phyloP scores from a whole-genome alignment of 2,797 vertebrate genomes.

The Phalanger gymnotis region DNA sequence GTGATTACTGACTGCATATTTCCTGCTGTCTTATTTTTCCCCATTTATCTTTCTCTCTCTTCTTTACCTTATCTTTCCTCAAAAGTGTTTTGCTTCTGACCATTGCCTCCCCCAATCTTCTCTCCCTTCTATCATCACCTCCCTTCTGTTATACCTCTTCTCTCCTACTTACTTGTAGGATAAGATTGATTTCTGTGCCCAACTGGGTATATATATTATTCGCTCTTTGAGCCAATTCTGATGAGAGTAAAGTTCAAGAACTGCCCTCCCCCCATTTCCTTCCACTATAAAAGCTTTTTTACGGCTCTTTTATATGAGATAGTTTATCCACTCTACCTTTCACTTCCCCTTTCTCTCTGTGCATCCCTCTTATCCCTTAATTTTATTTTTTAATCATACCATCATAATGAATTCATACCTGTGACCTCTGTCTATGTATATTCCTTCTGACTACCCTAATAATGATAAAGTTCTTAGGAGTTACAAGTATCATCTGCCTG shows the following conservation, averaged over 20 bases:
- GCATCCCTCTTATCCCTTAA: not conserved
- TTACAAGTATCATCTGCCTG: not conserved
- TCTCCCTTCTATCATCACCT: too few relatives aligned
- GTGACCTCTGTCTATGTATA: not conserved
- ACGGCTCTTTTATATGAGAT: not conserved
- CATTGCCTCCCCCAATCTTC: too few relatives aligned
- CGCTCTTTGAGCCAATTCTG: not conserved
- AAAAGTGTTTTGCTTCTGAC: too few relatives aligned
- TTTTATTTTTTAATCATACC: not conserved
- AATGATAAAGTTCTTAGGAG: not conserved
- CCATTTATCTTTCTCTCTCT: too few relatives aligned
- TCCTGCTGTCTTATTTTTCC: too few relatives aligned
- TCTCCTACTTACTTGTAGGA: not conserved
- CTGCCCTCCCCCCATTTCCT: not conserved
- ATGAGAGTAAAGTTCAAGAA: not conserved
- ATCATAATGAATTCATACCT: not conserved
- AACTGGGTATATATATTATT: not conserved
- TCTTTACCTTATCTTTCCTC: too few relatives aligned
- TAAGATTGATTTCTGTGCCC: not conserved
- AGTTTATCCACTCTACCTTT: not conserved
- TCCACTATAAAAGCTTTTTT: not conserved
- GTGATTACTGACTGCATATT: too few relatives aligned
- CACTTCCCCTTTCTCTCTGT: not conserved
- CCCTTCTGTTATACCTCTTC: not conserved
- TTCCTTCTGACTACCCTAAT: not conserved